These are phyloP conservation scores for Lomographa bimaculata DNA, from an alignment of 2,888 invertebrate genomes.

Conservation along the genomic window DNA sequence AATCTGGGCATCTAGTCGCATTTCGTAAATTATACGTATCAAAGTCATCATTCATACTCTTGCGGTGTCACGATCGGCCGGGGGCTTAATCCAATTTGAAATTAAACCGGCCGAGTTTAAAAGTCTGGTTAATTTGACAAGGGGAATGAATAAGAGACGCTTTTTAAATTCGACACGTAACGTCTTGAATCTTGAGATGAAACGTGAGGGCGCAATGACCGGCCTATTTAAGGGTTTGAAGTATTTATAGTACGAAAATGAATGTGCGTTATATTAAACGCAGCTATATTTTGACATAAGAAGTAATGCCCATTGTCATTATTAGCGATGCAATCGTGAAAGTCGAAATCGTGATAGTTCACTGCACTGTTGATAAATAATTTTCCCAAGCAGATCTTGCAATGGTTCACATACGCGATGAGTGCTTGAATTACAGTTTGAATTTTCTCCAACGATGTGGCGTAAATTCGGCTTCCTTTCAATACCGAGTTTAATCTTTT, in stretches of 20 bases:
- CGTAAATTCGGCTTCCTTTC: slow-evolving; percentile 28
- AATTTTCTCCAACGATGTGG: slow-evolving; percentile 30
- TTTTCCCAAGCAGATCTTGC: slow-evolving; percentile 10
- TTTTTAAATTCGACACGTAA: slow-evolving; percentile 56
- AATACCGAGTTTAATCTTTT: slow-evolving; percentile 33
- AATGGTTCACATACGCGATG: slow-evolving; percentile 14
- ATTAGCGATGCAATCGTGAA: slow-evolving; percentile 36
- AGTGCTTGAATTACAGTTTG: slow-evolving; percentile 24
- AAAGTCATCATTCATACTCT: slow-evolving; percentile 78
- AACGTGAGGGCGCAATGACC: slow-evolving; percentile 74
- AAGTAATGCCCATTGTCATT: slow-evolving; percentile 35
- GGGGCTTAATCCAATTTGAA: slow-evolving; percentile 77
- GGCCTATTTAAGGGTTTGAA: slow-evolving; percentile 65
- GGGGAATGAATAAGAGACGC: slow-evolving; percentile 41
- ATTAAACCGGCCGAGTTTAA: slow-evolving; percentile 68
- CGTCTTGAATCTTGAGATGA: slow-evolving; percentile 43
- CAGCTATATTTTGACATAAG: no score
- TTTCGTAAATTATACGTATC: slow-evolving; percentile 28
- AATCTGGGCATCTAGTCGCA: slow-evolving; percentile 36
- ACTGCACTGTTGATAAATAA: slow-evolving; percentile 19
- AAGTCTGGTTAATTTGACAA: slow-evolving; percentile 59
- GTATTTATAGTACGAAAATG: slow-evolving; percentile 52
- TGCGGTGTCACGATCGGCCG: slow-evolving; percentile 75
- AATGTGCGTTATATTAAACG: slow-evolving; percentile 46
- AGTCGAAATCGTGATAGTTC: slow-evolving; percentile 35